Conservation (phyloP, 2,113 vertebrate genomes). For the Corydoras maculifer region DNA sequence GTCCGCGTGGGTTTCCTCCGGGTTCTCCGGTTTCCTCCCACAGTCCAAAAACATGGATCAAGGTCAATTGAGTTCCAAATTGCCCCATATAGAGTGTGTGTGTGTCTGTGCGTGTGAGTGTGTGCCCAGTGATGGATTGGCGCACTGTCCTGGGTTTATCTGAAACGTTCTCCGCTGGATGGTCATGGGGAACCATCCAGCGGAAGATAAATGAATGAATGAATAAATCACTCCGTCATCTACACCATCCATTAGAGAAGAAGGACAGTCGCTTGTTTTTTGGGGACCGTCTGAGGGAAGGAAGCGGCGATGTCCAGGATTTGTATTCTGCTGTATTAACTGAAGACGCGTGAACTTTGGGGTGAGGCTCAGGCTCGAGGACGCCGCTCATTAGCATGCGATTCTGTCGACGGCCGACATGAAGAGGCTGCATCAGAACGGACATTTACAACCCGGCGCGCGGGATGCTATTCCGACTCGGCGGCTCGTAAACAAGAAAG, state of each 20-base stretch:
- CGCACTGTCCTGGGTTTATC: too few species aligned
- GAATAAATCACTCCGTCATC: too few species aligned
- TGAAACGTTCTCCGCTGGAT: too few species aligned
- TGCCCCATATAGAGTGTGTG: too few species aligned
- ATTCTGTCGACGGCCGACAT: constrained; percentile 4
- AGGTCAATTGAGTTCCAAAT: too few species aligned
- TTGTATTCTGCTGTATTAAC: constrained; percentile 33
- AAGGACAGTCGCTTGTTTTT: constrained; percentile 37
- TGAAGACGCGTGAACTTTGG: constrained; percentile 27
- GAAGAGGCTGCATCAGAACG: constrained; percentile 27
- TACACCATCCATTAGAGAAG: constrained; percentile 30
- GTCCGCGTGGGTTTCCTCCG: too few species aligned
- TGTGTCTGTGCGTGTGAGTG: too few species aligned
- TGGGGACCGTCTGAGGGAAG: constrained; percentile 22
- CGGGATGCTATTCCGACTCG: constrained; percentile 8
- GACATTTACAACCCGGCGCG: constrained; percentile 5
- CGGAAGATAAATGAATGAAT: not conserved
- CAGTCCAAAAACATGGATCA: too few species aligned
- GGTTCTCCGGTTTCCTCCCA: too few species aligned
- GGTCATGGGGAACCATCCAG: too few species aligned
- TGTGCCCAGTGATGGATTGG: too few species aligned
- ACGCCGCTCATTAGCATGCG: constrained; percentile 33
- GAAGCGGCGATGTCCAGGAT: constrained; percentile 20
- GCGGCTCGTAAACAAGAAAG: not conserved
- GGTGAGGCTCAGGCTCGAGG: constrained; percentile 19